These are phyloP conservation scores for Leucoraja erinaceus DNA, from an alignment of 2,113 vertebrate genomes.

Conservation along the genomic window DNA sequence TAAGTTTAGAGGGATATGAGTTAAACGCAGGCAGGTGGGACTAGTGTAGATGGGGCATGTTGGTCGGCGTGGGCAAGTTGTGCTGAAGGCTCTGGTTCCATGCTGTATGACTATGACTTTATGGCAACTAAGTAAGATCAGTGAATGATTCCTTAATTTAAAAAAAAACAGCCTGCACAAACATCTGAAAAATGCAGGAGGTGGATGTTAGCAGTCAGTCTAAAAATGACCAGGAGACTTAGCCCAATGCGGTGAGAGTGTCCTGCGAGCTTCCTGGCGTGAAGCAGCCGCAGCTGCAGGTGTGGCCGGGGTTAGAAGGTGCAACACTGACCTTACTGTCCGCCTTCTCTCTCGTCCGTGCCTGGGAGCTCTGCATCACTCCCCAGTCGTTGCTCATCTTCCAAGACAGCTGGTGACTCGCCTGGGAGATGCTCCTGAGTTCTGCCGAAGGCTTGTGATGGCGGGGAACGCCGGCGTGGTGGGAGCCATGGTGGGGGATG, in stretches of 20 bases:
- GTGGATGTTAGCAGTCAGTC: not conserved
- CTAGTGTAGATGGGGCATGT: no score
- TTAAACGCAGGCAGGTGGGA: no score
- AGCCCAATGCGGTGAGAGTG: not conserved
- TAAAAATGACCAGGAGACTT: constrained; percentile 11
- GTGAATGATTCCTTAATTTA: not conserved
- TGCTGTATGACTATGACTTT: no score
- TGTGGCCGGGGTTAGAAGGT: not conserved
- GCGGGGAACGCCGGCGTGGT: constrained; percentile 55
- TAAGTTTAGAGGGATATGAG: no score
- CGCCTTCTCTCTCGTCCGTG: constrained; percentile 66
- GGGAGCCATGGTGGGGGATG: constrained; percentile 66
- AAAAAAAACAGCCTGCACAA: not conserved
- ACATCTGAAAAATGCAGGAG: not conserved
- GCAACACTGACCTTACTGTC: constrained; percentile 84
- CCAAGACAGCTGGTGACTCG: constrained; percentile 73
- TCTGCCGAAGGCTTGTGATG: constrained; percentile 65
- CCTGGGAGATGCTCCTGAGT: constrained; percentile 55
- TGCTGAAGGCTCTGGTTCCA: no score
- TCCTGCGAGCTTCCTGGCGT: not conserved
- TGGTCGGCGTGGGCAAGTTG: no score
- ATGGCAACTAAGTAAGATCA: not conserved
- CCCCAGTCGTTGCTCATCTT: constrained; percentile 68
- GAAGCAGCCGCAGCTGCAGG: not conserved
- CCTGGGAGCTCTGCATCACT: constrained; percentile 59